Base-by-base conservation (phyloP, 2,888 invertebrate genomes). In the Malthinus flaveolus region DNA sequence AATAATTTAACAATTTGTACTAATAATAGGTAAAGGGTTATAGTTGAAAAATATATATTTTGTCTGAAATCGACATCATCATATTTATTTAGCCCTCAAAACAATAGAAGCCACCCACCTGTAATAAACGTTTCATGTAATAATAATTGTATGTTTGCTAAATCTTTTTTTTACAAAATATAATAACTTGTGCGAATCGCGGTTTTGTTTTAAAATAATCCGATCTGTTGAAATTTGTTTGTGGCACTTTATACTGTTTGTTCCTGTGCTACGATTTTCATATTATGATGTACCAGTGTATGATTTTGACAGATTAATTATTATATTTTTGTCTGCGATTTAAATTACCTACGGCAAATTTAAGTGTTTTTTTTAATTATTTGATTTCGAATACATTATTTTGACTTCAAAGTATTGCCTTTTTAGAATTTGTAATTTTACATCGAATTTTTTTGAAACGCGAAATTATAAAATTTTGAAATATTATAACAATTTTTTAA, bases 261-360 rank as follows among this genome's bases (percentile, higher is more conserved):
- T 71, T 70, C 70, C 66, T 67, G 61, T 67, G 67, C 66, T 65
- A 65, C 66, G 68, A 71, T 71, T 70, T 71, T 71, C 70, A 70
- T 68, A 73, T 74, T 73, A 71, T 74, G 75, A 73, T 75, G 73
- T 74, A 73, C 71, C 67, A 65, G 69, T 69, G 72, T 68, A 68
- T 76, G 76, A 75, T 74, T 75, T 76, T 76, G 76, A 76, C 76
- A 76, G 75, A 75, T 75, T 76, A 76, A 76, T 76, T 75, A 76
- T 76, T 73, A 69, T 67, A 68, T 70, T 70, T 70, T 70, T 68
- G 68, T 68, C 63, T 67, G 61, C 45, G 61, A 62, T 63, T 61
- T 64, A 61, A 62, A 64, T 66, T 64, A 66, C 64, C 64, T 64
- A 61, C 61, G 66, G 63, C 61, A 56, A 62, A 62, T 63, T 63